phyloP scores from a whole-genome alignment of 2,113 vertebrate genomes.

The Leptosomus discolor region DNA sequence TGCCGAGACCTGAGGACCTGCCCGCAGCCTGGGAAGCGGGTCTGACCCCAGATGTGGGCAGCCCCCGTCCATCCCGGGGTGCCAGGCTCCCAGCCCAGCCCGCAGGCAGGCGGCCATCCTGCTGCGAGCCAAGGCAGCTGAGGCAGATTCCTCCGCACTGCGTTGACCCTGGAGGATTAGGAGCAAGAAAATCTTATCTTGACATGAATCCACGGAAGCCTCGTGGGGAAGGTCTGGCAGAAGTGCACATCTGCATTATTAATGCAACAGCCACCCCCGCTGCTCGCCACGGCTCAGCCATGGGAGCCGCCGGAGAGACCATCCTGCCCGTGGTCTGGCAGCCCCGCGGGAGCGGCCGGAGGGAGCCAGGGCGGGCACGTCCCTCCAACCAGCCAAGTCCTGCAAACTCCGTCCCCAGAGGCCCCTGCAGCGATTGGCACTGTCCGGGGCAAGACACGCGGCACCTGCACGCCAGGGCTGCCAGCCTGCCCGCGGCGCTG shows the following conservation, averaged over 20 bases:
- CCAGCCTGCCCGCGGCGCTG: accelerated
- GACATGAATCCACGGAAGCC: background rate
- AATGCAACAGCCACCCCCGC: background rate
- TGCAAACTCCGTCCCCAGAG: accelerated
- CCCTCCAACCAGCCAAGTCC: background rate
- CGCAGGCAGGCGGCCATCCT: accelerated
- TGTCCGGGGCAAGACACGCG: background rate
- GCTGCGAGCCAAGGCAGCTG: background rate
- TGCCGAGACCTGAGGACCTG: background rate
- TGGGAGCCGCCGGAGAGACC: background rate
- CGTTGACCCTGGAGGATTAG: background rate
- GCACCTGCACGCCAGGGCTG: background rate
- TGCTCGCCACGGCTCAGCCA: accelerated
- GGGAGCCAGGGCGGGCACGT: background rate
- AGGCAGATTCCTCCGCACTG: background rate
- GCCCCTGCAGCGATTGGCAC: accelerated
- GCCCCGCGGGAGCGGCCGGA: background rate
- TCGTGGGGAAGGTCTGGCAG: background rate
- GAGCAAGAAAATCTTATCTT: background rate
- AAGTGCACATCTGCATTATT: background rate
- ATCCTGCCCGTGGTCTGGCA: accelerated
- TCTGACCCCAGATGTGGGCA: background rate
- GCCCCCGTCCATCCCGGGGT: accelerated
- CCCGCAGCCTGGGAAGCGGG: accelerated
- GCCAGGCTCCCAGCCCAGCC: background rate